A percentile compares a stretch with the other conserved stretches of the same genome.
Conservation (phyloP, 2,888 invertebrate genomes). For the Machimus atricapillus region DNA sequence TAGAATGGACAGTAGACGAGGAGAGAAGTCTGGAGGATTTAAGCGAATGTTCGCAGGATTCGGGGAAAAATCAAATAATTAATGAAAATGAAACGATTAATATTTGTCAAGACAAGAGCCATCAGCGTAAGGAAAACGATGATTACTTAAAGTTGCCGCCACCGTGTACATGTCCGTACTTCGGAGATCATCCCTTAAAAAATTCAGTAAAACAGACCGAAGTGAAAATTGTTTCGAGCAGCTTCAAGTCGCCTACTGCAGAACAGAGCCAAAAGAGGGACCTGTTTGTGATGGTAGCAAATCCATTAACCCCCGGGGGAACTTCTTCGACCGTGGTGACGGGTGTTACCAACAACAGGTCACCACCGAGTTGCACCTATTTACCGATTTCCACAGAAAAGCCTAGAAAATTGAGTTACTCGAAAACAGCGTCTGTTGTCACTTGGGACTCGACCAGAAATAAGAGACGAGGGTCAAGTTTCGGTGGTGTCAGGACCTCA, state of each 20-base stretch:
- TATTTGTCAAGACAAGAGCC: slow-evolving; percentile 61
- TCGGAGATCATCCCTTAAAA: slow-evolving; percentile 72
- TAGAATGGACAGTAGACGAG: slow-evolving; percentile 39
- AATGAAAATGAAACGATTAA: background rate
- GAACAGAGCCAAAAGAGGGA: background rate
- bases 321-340: slow-evolving; percentile 8
- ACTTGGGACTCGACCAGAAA: slow-evolving; percentile 76
- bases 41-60: slow-evolving; percentile 11
- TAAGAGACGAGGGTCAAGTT: slow-evolving; percentile 74
- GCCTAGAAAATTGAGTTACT: slow-evolving; percentile 63
- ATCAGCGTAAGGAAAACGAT: slow-evolving; percentile 57
- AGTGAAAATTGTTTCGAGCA: slow-evolving; percentile 63
- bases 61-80: background rate
- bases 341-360: background rate
- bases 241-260: slow-evolving; percentile 12
- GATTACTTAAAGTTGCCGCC: slow-evolving; percentile 70
- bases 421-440: slow-evolving; percentile 67
- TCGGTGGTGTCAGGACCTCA: slow-evolving; percentile 71
- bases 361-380: background rate
- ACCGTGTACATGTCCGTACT: slow-evolving; percentile 83
- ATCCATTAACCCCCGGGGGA: background rate
- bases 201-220: slow-evolving; percentile 63
- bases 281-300: background rate
- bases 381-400: slow-evolving; percentile 60
- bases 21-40: slow-evolving; percentile 49